Conservation (phyloP, 2,797 vertebrate genomes). For the Peromyscus attwateri region DNA sequence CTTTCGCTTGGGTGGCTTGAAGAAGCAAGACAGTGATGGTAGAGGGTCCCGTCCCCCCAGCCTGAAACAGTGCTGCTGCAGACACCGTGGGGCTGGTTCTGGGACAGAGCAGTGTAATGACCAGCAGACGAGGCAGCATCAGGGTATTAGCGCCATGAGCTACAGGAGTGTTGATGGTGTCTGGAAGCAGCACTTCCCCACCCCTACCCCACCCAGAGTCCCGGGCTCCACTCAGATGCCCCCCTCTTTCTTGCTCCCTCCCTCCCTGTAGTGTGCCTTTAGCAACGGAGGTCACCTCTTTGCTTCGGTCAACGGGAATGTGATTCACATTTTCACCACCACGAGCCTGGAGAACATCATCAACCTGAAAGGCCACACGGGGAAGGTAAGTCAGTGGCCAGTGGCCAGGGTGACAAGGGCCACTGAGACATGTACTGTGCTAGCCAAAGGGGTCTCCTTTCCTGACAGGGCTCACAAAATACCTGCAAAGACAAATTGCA, state of each 20-base stretch:
- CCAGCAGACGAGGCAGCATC: not conserved
- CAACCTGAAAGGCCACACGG: slow-evolving; percentile 96
- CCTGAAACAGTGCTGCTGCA: not conserved
- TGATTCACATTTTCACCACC: slow-evolving; percentile 95
- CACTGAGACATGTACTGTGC: not conserved
- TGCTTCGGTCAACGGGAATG: slow-evolving; percentile 94
- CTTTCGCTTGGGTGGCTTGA: not conserved
- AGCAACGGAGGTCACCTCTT: slow-evolving; percentile 97
- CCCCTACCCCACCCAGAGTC: not conserved
- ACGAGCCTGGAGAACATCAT: slow-evolving; percentile 93
- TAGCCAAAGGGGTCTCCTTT: not conserved
- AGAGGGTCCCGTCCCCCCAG: not conserved
- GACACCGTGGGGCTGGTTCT: not conserved
- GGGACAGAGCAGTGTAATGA: not conserved
- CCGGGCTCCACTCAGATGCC: not conserved
- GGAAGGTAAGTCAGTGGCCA: slow-evolving; percentile 91
- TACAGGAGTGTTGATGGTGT: not conserved
- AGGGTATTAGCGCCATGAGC: not conserved
- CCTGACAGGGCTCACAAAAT: not conserved
- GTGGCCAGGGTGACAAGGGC: not conserved
- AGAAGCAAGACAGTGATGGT: not conserved
- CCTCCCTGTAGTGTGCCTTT: slow-evolving; percentile 92
- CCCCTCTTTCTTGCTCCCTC: not conserved
- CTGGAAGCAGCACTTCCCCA: not conserved
- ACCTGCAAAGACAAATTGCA: not conserved